Percentiles rank a stretch among this genome's conserved stretches.
phyloP scores from a whole-genome alignment of 2,888 invertebrate genomes.

The Mayetiola destructor region DNA sequence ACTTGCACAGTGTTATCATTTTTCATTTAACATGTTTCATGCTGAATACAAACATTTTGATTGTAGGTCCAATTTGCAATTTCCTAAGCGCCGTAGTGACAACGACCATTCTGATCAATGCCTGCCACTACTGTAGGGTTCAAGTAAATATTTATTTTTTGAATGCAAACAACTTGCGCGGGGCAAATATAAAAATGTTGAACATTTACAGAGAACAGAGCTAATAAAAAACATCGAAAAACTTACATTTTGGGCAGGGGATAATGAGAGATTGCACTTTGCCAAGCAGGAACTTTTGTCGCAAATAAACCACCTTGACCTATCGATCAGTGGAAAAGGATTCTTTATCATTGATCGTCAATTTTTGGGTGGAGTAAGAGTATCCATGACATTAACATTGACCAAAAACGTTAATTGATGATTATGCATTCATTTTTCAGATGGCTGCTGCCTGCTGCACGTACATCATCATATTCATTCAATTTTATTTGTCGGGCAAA shows the following conservation, averaged over 20 bases:
- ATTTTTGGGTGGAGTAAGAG: slow-evolving; percentile 6
- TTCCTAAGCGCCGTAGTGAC: neutral
- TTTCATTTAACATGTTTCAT: no score
- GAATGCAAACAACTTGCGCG: neutral
- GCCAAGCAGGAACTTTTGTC: slow-evolving; percentile 4
- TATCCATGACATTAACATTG: neutral
- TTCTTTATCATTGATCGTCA: slow-evolving; percentile 13
- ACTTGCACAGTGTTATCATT: no score
- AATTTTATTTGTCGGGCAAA: slow-evolving; percentile 7
- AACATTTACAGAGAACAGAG: neutral
- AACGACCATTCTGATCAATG: slow-evolving; percentile 3
- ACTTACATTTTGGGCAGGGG: slow-evolving; percentile 5
- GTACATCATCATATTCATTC: slow-evolving; percentile 13
- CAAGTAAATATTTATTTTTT: neutral
- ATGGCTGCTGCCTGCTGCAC: slow-evolving; percentile 10
- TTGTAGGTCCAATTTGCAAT: neutral
- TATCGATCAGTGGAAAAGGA: slow-evolving; percentile 1
- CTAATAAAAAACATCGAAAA: slow-evolving; percentile 6
- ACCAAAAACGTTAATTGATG: neutral
- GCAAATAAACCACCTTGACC: neutral
- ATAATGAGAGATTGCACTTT: neutral
- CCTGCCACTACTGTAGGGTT: neutral
- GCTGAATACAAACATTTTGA: no score
- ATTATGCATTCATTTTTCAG: neutral
- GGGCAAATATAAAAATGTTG: neutral